A percentile compares a stretch with the other conserved stretches of the same genome.
Evolutionary conservation across 2,113 vertebrate species (phyloP).

Genomic region (Oreamnos americanus): DNA sequence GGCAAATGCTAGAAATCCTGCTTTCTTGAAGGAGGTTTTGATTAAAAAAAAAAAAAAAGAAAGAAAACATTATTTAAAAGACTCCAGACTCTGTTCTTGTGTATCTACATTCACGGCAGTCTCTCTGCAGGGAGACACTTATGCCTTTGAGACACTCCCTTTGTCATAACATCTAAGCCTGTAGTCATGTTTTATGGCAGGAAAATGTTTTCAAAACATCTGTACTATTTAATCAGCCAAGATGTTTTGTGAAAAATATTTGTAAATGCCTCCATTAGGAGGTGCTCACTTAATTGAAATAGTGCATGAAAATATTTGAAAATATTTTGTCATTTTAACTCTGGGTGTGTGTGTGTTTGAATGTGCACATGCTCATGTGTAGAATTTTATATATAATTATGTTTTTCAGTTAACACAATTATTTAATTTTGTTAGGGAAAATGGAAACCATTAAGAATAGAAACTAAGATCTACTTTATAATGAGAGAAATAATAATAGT

Average conservation of each 20-base stretch:
- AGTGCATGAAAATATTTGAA: constrained; percentile 12
- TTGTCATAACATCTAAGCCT: not conserved
- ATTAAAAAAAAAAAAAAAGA: not conserved
- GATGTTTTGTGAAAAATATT: constrained; percentile 17
- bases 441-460: not conserved
- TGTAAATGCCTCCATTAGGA: constrained; percentile 4
- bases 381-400: not conserved
- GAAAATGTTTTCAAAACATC: constrained; percentile 45
- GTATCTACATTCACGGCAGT: not conserved
- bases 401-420: not conserved
- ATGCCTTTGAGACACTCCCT: not conserved
- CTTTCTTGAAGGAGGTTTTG: not conserved
- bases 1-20: not conserved
- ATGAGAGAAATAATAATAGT: not conserved
- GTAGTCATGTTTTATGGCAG: not conserved
- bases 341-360: not conserved
- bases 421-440: not conserved
- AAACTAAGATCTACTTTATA: not conserved
- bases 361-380: not conserved
- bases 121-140: not conserved
- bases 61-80: not conserved
- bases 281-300: not conserved
- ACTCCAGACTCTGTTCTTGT: not conserved
- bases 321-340: constrained; percentile 6
- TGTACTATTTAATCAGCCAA: constrained; percentile 22